These are phyloP conservation scores for Teleogryllus occipitalis DNA, from an alignment of 1,140 invertebrate genomes.

Conservation along the genomic window DNA sequence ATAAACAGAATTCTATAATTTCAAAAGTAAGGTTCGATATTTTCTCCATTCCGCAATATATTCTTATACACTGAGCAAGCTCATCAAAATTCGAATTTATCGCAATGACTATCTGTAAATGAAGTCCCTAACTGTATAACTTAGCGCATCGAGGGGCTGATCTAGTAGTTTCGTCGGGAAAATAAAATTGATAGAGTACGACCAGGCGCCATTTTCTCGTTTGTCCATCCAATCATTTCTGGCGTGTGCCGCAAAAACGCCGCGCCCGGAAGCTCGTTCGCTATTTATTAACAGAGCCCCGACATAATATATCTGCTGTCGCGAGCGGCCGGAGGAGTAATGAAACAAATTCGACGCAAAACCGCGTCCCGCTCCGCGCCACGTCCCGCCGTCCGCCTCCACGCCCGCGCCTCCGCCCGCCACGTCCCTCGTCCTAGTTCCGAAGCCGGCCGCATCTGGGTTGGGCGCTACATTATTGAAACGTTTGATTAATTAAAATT, in stretches of 20 bases:
- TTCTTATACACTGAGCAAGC: too few species aligned
- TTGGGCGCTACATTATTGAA: slow-evolving; percentile 4
- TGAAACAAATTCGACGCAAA: slow-evolving; percentile 4
- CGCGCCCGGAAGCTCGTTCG: neutral
- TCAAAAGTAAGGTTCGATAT: too few species aligned
- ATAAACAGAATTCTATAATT: too few species aligned
- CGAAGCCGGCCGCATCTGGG: neutral
- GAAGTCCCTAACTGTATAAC: too few species aligned
- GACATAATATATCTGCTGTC: slow-evolving; percentile 4
- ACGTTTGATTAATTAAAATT: slow-evolving; percentile 6
- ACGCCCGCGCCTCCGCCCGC: neutral
- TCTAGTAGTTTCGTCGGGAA: neutral
- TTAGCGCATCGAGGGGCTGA: neutral
- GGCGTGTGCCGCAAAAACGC: neutral
- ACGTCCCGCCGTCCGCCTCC: neutral
- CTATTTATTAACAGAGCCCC: neutral
- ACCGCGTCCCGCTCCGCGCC: neutral
- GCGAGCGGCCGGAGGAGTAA: neutral
- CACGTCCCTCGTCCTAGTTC: neutral
- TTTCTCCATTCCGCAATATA: too few species aligned
- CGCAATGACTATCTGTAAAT: too few species aligned
- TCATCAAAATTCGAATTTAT: too few species aligned
- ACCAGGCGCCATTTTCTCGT: neutral
- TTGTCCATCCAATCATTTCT: neutral
- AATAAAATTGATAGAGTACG: too few species aligned